These are phyloP conservation scores for Choreutis nemorana DNA, from an alignment of 2,888 invertebrate genomes.

Conservation along the genomic window DNA sequence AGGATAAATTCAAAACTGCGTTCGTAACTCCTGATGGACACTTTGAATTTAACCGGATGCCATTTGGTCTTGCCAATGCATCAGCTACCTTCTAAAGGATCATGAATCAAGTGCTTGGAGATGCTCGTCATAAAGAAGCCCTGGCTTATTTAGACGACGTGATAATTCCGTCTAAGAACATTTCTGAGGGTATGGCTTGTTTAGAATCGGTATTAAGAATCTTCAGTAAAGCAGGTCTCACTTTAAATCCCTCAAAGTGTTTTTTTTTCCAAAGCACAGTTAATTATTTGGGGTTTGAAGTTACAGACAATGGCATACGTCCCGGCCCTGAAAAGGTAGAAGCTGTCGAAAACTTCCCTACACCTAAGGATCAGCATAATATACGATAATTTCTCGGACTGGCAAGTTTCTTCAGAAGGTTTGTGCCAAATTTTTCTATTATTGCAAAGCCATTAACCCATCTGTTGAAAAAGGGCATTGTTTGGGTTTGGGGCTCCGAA, in stretches of 20 bases:
- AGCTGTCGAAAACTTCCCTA: constrained; percentile 9
- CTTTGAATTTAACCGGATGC: constrained; percentile 4
- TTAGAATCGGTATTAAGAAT: constrained; percentile 3
- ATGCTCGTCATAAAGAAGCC: background rate
- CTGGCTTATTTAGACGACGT: constrained; percentile 4
- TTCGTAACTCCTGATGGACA: constrained; percentile 5
- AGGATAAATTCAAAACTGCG: constrained; percentile 1
- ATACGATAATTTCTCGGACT: constrained; percentile 12
- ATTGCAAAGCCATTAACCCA: constrained; percentile 8
- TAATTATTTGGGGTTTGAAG: constrained; percentile 10
- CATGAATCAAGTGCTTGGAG: constrained; percentile 4
- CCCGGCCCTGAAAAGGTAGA: constrained; percentile 10
- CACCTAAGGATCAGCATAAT: constrained; percentile 9
- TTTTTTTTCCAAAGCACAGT: constrained; percentile 8
- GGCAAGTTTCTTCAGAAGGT: constrained; percentile 11
- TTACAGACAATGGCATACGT: constrained; percentile 9
- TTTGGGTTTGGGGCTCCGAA: constrained; percentile 12
- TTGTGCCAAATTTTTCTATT: constrained; percentile 9
- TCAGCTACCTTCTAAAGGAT: constrained; percentile 5
- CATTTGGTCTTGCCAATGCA: too few relatives aligned
- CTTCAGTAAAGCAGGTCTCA: constrained; percentile 7
- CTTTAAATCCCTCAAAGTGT: constrained; percentile 11
- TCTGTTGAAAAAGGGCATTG: constrained; percentile 8
- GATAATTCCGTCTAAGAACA: background rate
- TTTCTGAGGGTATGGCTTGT: background rate